Evolutionary conservation across 2,797 vertebrate genomes (phyloP).

Genomic region (Poecilia velifera): DNA sequence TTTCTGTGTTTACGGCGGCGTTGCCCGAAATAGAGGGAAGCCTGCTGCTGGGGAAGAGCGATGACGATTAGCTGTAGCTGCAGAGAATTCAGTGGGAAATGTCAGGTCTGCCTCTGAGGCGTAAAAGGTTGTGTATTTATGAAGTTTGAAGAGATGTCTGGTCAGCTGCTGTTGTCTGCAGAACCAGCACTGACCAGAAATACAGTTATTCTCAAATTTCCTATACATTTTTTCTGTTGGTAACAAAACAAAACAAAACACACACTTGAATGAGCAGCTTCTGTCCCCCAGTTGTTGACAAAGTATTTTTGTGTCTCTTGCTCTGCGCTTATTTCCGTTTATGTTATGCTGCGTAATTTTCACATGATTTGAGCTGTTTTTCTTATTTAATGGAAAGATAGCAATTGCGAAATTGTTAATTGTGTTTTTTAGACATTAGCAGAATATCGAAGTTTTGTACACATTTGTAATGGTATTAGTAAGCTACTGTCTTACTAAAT

Average conservation of each 20-base stretch:
- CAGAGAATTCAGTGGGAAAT: constrained; percentile 36
- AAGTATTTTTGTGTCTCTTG: neutral
- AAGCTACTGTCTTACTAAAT: neutral
- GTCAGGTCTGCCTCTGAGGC: constrained; percentile 39
- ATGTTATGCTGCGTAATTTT: neutral
- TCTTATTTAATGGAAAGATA: too few species aligned
- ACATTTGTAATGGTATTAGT: too few species aligned
- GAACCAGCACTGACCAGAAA: neutral
- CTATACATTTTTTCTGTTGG: neutral
- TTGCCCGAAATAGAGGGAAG: constrained; percentile 6
- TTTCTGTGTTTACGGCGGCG: constrained; percentile 15
- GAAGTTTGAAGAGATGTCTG: constrained; percentile 56
- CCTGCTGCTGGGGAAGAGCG: constrained; percentile 14
- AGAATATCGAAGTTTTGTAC: neutral
- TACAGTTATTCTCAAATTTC: neutral
- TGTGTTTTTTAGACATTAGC: neutral
- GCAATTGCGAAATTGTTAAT: too few species aligned
- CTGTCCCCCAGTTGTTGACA: neutral
- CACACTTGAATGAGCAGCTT: neutral
- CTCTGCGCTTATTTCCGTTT: neutral
- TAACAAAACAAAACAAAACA: neutral
- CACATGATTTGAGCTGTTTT: too few species aligned
- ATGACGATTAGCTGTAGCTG: constrained; percentile 39
- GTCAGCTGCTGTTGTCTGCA: constrained; percentile 17
- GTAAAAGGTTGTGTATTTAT: constrained; percentile 53